phyloP scores from a whole-genome alignment of 1,140 invertebrate genomes.

The Phocides pigmalion region DNA sequence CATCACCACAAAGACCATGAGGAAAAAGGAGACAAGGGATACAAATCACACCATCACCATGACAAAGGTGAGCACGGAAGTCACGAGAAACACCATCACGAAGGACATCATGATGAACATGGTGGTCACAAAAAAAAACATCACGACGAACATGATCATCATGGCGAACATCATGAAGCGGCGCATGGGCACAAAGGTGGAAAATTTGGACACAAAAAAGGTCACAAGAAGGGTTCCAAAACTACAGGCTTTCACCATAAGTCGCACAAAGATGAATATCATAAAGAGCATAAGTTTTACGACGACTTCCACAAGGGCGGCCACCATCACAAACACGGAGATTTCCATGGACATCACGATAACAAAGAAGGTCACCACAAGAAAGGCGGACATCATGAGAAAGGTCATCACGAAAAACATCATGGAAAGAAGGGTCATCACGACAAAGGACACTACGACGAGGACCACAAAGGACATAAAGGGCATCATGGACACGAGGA shows the following conservation, averaged over 20 bases:
- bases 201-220: slow-evolving; percentile 90
- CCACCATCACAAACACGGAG: slow-evolving; percentile 88
- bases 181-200: slow-evolving; percentile 90
- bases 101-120: slow-evolving; percentile 89
- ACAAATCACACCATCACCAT: slow-evolving; percentile 87
- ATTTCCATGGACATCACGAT: slow-evolving; percentile 88
- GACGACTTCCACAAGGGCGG: slow-evolving; percentile 92
- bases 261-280: slow-evolving; percentile 92
- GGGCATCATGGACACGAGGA: slow-evolving; percentile 87
- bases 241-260: slow-evolving; percentile 91
- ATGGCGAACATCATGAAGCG: slow-evolving; percentile 89
- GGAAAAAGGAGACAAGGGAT: slow-evolving; percentile 88
- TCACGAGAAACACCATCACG: slow-evolving; percentile 88
- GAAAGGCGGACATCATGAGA: slow-evolving; percentile 89
- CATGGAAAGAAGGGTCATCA: slow-evolving; percentile 90
- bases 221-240: slow-evolving; percentile 90
- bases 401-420: slow-evolving; percentile 88
- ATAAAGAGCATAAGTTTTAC: slow-evolving; percentile 93
- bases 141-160: slow-evolving; percentile 88
- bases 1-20: slow-evolving; percentile 87
- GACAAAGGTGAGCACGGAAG: slow-evolving; percentile 89
- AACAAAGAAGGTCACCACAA: slow-evolving; percentile 89
- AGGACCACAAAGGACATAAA: slow-evolving; percentile 86
- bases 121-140: slow-evolving; percentile 90
- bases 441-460: slow-evolving; percentile 88